Base-by-base conservation (phyloP, 2,888 invertebrate genomes). In the Cryptocephalus primarius region DNA sequence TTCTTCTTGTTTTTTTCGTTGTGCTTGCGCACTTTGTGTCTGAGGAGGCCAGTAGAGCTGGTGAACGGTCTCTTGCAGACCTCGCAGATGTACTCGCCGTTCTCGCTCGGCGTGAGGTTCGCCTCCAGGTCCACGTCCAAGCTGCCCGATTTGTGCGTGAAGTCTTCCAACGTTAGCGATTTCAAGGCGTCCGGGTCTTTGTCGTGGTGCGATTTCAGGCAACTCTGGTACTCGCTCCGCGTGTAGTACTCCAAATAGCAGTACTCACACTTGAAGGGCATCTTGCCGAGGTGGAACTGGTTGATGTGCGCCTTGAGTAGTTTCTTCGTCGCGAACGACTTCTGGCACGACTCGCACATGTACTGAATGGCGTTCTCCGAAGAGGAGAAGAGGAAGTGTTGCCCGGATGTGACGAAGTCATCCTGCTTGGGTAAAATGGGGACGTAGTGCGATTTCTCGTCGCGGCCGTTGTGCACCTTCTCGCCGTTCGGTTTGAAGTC, bases 21-120 rank as follows among this genome's bases (percentile, higher is more conserved):
- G 48, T 68, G 68, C 52, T 66, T 64, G 14, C 65, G 56, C 22
- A 66, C 62, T 51, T 66, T 64, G 47, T 68, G 67, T 42, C 67
- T 54, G n/a, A 65, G 51, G 33, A 68, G 48, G 9, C 67, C 66
- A 0, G 65, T 61, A 1, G 62, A 52, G 54, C 61, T 64, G 45
- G 53, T 61, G 45, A 67, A 67, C 22, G 56, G 55, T 46, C 63
- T 55, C 14, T 57, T 52, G 48, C 68, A 68, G 8, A 63, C 51
- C 22, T 61, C 58, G 47, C 68, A 68, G 41, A 61, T 50, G 45
- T 56, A 61, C 13, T 59, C 58, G 33, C 60, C 62, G 32, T 57
- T 55, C 43, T 60, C 60, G 32, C 57, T 54, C 9, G 54, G 52
- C 11, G 41, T 36, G 12, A 53, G 41, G 41, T 56, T 48, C 1